Conservation (phyloP, 2,797 vertebrate genomes). For the Hephaestus fuliginosus region DNA sequence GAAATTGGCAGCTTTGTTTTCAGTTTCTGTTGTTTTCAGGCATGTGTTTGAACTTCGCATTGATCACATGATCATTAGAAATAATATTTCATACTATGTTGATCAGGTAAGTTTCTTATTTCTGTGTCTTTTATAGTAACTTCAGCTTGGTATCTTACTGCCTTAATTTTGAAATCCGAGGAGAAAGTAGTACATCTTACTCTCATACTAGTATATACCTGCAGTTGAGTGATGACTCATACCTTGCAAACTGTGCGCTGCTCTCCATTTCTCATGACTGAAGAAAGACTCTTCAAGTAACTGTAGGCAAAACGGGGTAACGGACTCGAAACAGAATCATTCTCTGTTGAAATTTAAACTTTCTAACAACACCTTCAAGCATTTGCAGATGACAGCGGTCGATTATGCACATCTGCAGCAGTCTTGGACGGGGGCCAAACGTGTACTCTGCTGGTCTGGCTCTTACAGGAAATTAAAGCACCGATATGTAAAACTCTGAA, state of each 20-base stretch:
- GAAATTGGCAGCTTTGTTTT: neutral
- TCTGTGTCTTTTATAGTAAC: neutral
- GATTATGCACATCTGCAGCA: conserved; percentile 49
- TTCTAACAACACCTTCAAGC: conserved; percentile 30
- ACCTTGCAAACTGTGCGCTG: neutral
- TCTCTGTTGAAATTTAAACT: conserved; percentile 24
- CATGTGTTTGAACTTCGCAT: neutral
- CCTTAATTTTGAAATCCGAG: conserved; percentile 1
- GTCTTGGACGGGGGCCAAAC: conserved; percentile 53
- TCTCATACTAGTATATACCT: conserved; percentile 12
- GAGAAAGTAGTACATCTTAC: conserved; percentile 3
- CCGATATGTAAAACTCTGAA: conserved; percentile 71
- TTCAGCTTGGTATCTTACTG: neutral
- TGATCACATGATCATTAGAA: neutral
- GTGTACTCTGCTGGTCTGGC: conserved; percentile 36
- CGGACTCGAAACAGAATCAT: conserved; percentile 17
- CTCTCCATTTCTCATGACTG: conserved; percentile 25
- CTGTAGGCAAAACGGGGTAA: conserved; percentile 37
- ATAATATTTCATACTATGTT: neutral
- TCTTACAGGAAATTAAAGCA: conserved; percentile 75
- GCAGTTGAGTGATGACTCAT: conserved; percentile 59
- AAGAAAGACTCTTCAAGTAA: conserved; percentile 37
- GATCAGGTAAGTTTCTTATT: neutral
- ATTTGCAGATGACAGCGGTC: conserved; percentile 33
- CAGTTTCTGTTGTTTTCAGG: neutral